These are phyloP conservation scores for Ophraella communa DNA, from an alignment of 2,888 invertebrate genomes.

Conservation along the genomic window DNA sequence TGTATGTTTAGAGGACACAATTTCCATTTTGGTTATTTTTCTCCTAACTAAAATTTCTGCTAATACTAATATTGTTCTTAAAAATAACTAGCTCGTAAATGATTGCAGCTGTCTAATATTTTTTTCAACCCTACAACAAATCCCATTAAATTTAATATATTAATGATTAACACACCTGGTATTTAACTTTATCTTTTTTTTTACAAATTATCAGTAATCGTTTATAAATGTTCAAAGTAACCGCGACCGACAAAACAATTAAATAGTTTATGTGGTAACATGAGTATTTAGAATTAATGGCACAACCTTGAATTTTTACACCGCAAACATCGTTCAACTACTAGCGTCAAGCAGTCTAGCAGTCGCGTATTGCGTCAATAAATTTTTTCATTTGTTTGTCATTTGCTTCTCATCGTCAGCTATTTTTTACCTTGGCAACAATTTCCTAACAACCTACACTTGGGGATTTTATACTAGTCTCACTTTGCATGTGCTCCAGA, in stretches of 20 bases:
- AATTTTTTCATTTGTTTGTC: constrained; percentile 33
- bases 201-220: background rate
- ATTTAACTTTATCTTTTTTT: background rate
- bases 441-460: constrained; percentile 14
- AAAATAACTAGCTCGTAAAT: no score
- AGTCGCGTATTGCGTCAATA: constrained; percentile 33
- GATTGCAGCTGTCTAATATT: no score
- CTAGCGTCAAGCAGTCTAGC: constrained; percentile 42
- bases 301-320: constrained; percentile 11
- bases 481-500: background rate
- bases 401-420: constrained; percentile 6
- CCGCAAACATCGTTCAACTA: background rate
- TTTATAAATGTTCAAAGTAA: background rate
- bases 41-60: no score
- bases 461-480: background rate
- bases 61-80: no score
- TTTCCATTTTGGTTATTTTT: no score
- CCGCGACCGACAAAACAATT: background rate
- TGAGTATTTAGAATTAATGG: constrained; percentile 15
- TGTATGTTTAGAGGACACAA: no score
- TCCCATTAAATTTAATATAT: background rate
- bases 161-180: background rate
- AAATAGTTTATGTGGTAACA: background rate
- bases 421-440: constrained; percentile 33
- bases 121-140: no score